Percentiles rank a stretch among this genome's conserved stretches.
Evolutionary conservation across 2,888 invertebrate species (phyloP).

Genomic region (Anagyrus pseudococci): DNA sequence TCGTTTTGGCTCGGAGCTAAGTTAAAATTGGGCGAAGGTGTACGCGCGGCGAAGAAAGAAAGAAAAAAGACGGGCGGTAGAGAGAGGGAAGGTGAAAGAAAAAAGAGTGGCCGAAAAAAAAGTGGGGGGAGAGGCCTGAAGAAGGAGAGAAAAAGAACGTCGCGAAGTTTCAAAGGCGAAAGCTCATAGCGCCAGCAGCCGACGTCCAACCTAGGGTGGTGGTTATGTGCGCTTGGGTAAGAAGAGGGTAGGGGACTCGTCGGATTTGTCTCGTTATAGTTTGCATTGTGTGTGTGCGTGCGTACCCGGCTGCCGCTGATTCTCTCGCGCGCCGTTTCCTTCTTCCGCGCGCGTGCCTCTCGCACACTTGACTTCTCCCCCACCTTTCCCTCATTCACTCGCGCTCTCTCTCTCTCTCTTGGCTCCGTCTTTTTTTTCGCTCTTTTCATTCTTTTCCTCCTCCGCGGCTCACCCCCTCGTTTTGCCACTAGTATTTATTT

Average conservation of each 20-base stretch:
- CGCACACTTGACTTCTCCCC: slow-evolving; percentile 4
- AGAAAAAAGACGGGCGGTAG: slow-evolving; percentile 5
- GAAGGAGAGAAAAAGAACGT: slow-evolving; percentile 2
- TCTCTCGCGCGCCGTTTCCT: slow-evolving; percentile 45
- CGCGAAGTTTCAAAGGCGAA: slow-evolving; percentile 38
- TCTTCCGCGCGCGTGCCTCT: slow-evolving; percentile 16
- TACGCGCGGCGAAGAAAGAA: background rate
- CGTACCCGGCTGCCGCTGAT: slow-evolving; percentile 47
- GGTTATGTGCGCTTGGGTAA: slow-evolving; percentile 34
- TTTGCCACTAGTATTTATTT: slow-evolving; percentile 5
- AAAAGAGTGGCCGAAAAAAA: slow-evolving; percentile 5
- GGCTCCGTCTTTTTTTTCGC: slow-evolving; percentile 25
- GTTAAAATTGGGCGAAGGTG: no score
- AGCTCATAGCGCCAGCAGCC: slow-evolving; percentile 38
- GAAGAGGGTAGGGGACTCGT: slow-evolving; percentile 47
- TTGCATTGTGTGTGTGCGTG: slow-evolving; percentile 54
- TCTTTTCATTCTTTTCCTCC: slow-evolving; percentile 5
- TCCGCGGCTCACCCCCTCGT: background rate
- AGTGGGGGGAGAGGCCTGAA: background rate
- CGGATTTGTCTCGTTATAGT: slow-evolving; percentile 62
- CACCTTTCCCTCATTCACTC: slow-evolving; percentile 4
- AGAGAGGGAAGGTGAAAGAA: slow-evolving; percentile 18
- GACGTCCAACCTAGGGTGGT: slow-evolving; percentile 40
- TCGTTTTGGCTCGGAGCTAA: no score
- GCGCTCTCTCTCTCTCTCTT: slow-evolving; percentile 18